A percentile compares a stretch with the other conserved stretches of the same genome.
Conservation (phyloP, 2,888 invertebrate species). For the Euclidia mi region DNA sequence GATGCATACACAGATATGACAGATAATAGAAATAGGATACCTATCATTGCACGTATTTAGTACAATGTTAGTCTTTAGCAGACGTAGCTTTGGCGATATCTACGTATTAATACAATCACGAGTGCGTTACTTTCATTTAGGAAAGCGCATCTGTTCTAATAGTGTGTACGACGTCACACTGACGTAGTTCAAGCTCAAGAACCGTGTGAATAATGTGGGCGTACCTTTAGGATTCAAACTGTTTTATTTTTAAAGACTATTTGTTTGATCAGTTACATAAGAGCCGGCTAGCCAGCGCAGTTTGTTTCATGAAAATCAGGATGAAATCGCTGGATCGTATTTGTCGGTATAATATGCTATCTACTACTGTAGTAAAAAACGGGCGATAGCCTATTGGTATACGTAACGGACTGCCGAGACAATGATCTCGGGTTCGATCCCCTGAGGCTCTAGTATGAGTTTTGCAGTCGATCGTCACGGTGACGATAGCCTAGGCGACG, state of each 20-base stretch:
- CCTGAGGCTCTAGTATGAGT: no score
- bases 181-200: conserved; percentile 33
- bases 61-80: no score
- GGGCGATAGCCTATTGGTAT: no score
- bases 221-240: conserved; percentile 26
- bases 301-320: conserved; percentile 36
- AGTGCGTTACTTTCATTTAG: conserved; percentile 33
- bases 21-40: no score
- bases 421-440: no score
- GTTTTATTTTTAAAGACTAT: conserved; percentile 31
- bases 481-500: no score
- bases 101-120: neutral
- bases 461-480: no score
- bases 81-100: no score
- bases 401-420: no score
- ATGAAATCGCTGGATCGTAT: conserved; percentile 1
- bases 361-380: no score
- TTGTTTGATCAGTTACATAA: conserved; percentile 46
- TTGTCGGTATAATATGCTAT: neutral
- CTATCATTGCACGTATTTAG: no score
- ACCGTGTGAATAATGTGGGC: conserved; percentile 44
- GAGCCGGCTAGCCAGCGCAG: conserved; percentile 26
- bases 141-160: conserved; percentile 47
- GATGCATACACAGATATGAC: no score
- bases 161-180: conserved; percentile 43